Base-by-base conservation (phyloP, 2,113 vertebrate species). In the Hucho hucho region DNA sequence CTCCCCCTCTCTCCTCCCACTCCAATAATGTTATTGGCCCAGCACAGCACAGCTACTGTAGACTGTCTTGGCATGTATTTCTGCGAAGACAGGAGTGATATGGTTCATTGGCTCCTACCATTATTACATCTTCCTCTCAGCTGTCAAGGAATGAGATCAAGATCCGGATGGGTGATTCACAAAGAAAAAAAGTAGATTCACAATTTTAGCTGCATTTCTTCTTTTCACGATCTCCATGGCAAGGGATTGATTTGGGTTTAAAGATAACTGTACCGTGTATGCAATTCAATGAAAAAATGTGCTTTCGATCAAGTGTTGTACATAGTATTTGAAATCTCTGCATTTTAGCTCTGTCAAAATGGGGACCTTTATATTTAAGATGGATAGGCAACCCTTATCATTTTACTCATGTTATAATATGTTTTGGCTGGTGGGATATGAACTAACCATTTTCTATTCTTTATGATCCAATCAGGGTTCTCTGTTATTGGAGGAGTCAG, bases 401-500 rank as follows among this genome's bases (percentile, higher is more conserved):
- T 43, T 43, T 43, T 11, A 9, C 2, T 43, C 37, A 11, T 43
- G 25, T 25, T 14, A 25, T 43, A 28, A 28, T 22, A 43, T 11
- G 25, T 26, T 28, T 64, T 14, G 4, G 13, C 18, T 66, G 14
- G 28, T 29, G 28, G 26, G 64, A 26, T 29, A 67, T 37, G 2
- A 3, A 13, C 20, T 20, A 67, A 24, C n/a, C 18, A 9, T 61
- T 61, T 61, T 61, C 13, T 43, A 24, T 73, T 0, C 47, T 22
- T 22, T 24, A 74, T 81, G 69, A 59, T 75, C 73, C 7, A 0
- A 26, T 53, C 90, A 99, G 97, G 95, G 94, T 69, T 95, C 94
- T 0, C 84, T 90, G 87, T 91, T 95, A 86, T 83, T 96, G 28
- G 93, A 92, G 16, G 95, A 94, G 64, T 88, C 89, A 9, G 90